A percentile compares a stretch with the other conserved stretches of the same genome.
Conservation (phyloP, 1,140 invertebrate genomes). For the Drosophila busckii region DNA sequence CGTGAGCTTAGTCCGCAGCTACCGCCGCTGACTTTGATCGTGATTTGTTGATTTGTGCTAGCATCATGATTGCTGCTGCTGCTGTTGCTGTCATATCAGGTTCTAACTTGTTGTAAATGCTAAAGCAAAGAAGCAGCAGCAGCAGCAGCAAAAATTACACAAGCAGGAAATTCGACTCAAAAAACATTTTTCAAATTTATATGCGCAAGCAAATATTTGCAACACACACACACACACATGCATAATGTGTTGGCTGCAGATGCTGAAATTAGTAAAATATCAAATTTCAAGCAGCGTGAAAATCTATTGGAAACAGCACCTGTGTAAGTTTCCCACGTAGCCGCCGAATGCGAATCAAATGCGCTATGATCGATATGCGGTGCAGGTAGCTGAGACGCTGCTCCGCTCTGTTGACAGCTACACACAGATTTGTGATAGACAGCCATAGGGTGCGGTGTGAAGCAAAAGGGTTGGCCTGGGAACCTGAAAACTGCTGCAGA, state of each 20-base stretch:
- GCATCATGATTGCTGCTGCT: conserved; percentile 49
- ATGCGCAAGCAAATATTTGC: conserved; percentile 66
- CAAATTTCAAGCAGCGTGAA: conserved; percentile 29
- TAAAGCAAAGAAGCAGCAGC: too few species aligned
- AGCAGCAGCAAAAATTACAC: too few species aligned
- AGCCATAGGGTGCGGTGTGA: too few species aligned
- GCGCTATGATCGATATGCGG: conserved; percentile 58
- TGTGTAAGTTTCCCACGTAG: conserved; percentile 57
- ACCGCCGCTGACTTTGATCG: conserved; percentile 43
- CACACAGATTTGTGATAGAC: too few species aligned
- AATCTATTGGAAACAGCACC: conserved; percentile 54
- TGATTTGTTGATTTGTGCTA: conserved; percentile 69
- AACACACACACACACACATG: conserved; percentile 53
- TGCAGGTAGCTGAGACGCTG: too few species aligned
- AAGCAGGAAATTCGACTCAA: too few species aligned
- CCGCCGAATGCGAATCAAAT: conserved; percentile 63
- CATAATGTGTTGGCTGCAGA: too few species aligned
- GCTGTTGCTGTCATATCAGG: neutral
- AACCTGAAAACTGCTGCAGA: too few species aligned
- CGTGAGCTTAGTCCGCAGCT: conserved; percentile 51
- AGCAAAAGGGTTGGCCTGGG: too few species aligned
- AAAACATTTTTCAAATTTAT: too few species aligned
- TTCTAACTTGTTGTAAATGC: neutral
- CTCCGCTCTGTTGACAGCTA: conserved; percentile 11
- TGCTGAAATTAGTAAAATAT: too few species aligned